A percentile compares a stretch with the other conserved stretches of the same genome.
phyloP scores from a whole-genome alignment of 2,113 vertebrate genomes.

The Procavia capensis region DNA sequence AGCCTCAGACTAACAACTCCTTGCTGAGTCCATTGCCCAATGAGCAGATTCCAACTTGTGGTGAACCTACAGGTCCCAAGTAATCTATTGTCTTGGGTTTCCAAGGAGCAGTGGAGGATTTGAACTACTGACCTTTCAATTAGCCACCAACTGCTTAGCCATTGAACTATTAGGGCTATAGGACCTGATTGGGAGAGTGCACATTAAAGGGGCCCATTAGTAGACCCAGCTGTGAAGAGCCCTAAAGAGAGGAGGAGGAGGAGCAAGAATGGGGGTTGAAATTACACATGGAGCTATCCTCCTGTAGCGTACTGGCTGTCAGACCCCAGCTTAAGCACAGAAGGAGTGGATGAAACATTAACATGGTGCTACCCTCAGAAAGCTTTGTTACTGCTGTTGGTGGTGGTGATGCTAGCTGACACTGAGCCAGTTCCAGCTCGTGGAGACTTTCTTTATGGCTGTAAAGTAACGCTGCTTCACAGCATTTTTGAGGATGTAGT shows the following conservation, averaged over 20 bases:
- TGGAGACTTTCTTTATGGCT: neutral
- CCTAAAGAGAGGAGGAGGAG: no score
- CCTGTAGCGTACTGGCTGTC: neutral
- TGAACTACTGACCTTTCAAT: no score
- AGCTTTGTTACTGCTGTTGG: neutral
- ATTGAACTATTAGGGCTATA: no score
- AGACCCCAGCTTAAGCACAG: neutral
- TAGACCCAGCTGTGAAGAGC: neutral
- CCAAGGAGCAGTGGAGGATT: no score
- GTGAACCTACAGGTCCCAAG: no score
- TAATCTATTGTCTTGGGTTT: no score
- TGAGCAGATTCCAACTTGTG: no score
- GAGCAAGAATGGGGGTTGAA: rapidly evolving
- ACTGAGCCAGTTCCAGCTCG: neutral
- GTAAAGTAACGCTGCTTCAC: neutral
- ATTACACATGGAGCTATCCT: rapidly evolving
- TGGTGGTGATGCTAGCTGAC: no score
- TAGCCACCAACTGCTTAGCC: no score
- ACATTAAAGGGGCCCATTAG: neutral
- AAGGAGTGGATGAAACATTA: rapidly evolving
- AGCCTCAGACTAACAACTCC: neutral
- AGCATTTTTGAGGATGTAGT: neutral
- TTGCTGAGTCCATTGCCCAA: no score
- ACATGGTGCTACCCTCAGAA: rapidly evolving
- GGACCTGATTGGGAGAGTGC: neutral